Base-by-base conservation (phyloP, 2,113 vertebrate genomes). In the Lagenorhynchus albirostris region DNA sequence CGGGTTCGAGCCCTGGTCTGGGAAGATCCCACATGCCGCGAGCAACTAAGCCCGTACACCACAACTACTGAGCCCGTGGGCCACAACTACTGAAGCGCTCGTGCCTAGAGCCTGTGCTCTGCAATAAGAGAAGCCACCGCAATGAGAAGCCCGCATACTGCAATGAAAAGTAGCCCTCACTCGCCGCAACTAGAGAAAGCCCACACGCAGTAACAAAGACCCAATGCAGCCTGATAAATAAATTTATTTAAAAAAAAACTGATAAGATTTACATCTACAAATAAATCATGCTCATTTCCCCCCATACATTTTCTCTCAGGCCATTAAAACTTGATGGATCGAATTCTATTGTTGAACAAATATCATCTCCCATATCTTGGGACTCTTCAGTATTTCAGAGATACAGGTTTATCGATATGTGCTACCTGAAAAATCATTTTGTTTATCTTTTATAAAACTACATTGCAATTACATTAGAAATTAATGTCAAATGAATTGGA, bases 301-400 rank as follows among this genome's bases (percentile, higher is more conserved):
- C 55, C 70, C 18, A 5, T 8, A 1, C 44, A 63, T 81, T 79
- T 89, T 85, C 41, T 87, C 68, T 55, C 11, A 14, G 89, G 89
- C 89, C 60, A 97, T 96, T 89, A 91, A 86, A 96, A 91, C 62
- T 41, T 65, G 86, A 82, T 55, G 11, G 91, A 14, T 76, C 21
- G 25, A 67, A 73, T 70, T 80, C 77, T 73, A 20, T 77, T n/a
- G 36, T 44, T 97, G 89, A 97, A 74, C 84, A 96, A 97, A 97
- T 36, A 95, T 15, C 70, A 41, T 71, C 58, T 91, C 60, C 44
- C 67, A 1, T 89, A 74, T 92, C 94, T 63, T 47, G 36, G 26
- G 23, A 62, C 76, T 70, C 60, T 88, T 84, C 41, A 23, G 0
- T 44, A 50, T 67, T 79, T 94, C 90, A 84, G 94, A 91, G 76